A percentile compares a stretch with the other conserved stretches of the same genome.
Conservation (phyloP, 2,888 invertebrate species). For the Chydorus sphaericus region DNA sequence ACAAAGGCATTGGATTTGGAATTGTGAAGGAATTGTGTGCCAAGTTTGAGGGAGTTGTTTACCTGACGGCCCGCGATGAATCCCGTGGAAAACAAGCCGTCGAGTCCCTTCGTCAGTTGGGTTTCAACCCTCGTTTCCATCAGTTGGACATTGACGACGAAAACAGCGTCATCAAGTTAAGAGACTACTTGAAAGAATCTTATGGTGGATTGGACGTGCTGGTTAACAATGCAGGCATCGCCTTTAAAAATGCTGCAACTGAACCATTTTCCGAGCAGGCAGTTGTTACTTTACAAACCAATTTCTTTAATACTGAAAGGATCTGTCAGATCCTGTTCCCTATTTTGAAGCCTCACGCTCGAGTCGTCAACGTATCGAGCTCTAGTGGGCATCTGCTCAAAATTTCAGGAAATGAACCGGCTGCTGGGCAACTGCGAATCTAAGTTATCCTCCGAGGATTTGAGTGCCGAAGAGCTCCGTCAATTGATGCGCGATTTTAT, state of each 20-base stretch:
- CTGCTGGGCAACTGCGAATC: constrained; percentile 30
- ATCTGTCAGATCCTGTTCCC: constrained; percentile 54
- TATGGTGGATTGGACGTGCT: constrained; percentile 55
- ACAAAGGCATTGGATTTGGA: constrained; percentile 26
- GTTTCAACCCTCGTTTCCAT: constrained; percentile 39
- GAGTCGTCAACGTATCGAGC: constrained; percentile 63
- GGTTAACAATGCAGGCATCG: constrained; percentile 59
- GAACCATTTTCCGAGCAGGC: not conserved
- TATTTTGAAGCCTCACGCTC: constrained; percentile 47
- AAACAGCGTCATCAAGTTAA: constrained; percentile 41
- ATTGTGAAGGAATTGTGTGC: constrained; percentile 23
- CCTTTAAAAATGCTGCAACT: not conserved
- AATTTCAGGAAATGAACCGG: constrained; percentile 39
- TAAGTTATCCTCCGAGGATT: constrained; percentile 38
- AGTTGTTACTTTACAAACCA: not conserved
- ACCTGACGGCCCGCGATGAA: constrained; percentile 27
- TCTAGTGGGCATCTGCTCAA: constrained; percentile 44
- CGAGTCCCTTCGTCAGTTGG: constrained; percentile 23
- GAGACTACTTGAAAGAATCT: constrained; percentile 40
- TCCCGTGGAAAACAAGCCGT: constrained; percentile 22
- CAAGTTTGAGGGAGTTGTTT: constrained; percentile 29
- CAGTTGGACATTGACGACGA: constrained; percentile 50
- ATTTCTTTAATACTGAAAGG: not conserved
- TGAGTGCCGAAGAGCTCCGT: constrained; percentile 44
- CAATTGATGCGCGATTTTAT: constrained; percentile 51